Conservation (phyloP, 2,888 invertebrate genomes). For the Peribatodes rhomboidaria region DNA sequence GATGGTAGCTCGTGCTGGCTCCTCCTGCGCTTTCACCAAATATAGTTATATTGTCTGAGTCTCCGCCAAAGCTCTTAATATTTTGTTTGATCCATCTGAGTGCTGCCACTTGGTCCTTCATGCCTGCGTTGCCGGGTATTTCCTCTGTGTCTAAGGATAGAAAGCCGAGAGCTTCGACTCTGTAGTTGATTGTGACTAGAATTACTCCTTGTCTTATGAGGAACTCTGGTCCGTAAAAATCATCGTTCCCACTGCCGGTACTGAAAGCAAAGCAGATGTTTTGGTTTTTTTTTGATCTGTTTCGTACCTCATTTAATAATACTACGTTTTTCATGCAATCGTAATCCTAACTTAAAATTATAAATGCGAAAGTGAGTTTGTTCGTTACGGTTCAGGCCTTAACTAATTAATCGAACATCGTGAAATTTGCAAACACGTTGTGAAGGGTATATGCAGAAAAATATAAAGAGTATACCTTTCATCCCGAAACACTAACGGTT, state of each 20-base stretch:
- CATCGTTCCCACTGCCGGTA: constrained; percentile 67
- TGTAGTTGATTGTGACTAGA: constrained; percentile 76
- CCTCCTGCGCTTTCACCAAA: constrained; percentile 80
- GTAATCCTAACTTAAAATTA: too few relatives aligned
- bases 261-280: background rate
- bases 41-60: constrained; percentile 74
- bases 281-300: background rate
- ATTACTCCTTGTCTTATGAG: constrained; percentile 69
- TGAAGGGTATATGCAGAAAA: too few relatives aligned
- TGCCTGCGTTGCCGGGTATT: constrained; percentile 77
- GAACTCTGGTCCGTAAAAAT: constrained; percentile 72
- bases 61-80: constrained; percentile 73
- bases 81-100: constrained; percentile 74
- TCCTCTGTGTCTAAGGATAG: constrained; percentile 72
- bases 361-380: too few relatives aligned
- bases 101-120: constrained; percentile 80
- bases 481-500: too few relatives aligned
- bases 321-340: too few relatives aligned
- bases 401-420: too few relatives aligned
- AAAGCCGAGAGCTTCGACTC: constrained; percentile 73
- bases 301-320: too few relatives aligned
- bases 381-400: too few relatives aligned
- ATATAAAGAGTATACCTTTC: too few relatives aligned
- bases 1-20: constrained; percentile 64
- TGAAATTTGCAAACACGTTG: too few relatives aligned